Evolutionary conservation across 2,888 invertebrate genomes (phyloP).

Genomic region (Leptopterna dolabrata): DNA sequence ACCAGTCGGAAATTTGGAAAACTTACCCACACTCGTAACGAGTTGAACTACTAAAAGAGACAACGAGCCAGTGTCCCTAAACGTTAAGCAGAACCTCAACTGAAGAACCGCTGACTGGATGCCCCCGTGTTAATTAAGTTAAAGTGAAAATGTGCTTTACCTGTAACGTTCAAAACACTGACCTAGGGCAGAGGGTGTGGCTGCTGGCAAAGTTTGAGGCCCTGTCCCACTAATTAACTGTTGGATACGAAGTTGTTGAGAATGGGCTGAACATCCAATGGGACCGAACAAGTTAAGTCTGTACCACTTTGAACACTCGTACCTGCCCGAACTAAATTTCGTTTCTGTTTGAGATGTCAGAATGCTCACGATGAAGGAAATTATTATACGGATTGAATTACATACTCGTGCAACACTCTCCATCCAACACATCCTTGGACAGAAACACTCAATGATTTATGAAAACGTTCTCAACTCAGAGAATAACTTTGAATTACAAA

Average conservation of each 20-base stretch:
- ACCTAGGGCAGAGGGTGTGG: conserved; percentile 14
- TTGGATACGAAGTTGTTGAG: conserved; percentile 1
- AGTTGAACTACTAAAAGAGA: neutral
- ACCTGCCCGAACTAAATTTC: neutral
- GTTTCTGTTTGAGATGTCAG: neutral
- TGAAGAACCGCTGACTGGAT: neutral
- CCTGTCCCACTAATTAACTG: conserved; percentile 28
- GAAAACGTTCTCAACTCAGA: too few relatives aligned
- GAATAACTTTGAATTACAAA: too few relatives aligned
- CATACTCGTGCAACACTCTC: too few relatives aligned
- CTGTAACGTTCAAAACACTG: neutral
- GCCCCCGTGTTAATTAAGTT: conserved; percentile 21
- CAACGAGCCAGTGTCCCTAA: neutral
- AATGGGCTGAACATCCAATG: neutral
- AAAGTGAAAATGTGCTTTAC: conserved; percentile 33
- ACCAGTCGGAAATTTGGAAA: too few relatives aligned
- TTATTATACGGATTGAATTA: too few relatives aligned
- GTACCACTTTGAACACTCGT: neutral
- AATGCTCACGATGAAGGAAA: neutral
- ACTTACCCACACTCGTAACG: too few relatives aligned
- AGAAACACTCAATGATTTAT: too few relatives aligned
- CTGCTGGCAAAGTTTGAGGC: conserved; percentile 9
- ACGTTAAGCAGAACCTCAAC: neutral
- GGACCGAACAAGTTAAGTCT: conserved; percentile 1
- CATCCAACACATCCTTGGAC: too few relatives aligned